Evolutionary conservation across 2,797 vertebrate genomes (phyloP), one percentile per base, ranked within the genome.

Genomic region (Microchirus variegatus): DNA sequence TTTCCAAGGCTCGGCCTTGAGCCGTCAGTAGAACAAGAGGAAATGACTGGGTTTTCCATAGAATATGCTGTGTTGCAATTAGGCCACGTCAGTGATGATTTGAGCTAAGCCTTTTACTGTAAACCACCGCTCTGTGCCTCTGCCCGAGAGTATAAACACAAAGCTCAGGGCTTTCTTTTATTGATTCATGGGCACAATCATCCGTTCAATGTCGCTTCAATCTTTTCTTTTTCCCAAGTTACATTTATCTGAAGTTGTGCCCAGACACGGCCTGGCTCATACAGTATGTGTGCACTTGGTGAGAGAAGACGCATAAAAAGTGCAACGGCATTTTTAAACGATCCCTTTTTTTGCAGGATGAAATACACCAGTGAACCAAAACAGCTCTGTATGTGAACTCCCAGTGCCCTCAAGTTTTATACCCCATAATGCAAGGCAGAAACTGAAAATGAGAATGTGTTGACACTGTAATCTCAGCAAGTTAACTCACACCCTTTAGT

Each of bases 31-130:
- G 81, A 73, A 80, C 53, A 61, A 75, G 55, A 89, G 85, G 75
- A 90, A 92, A 89, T 64, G 67, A 59, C 60, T 56, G 44, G 62
- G 53, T 81, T 90, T 88, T 88, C 84, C 84, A 85, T 59, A 72
- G 71, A 85, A 86, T 81, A 78, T 75, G 73, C 76, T 72, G 66
- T 47, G 48, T 75, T 64, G 82, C 77, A 89, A 87, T 90, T 83
- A 79, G 74, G 73, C 44, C 53, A 47, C 83, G 91, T 90, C 89
- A 81, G 75, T 87, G 90, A 82, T 83, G 73, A 90, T 92, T 83
- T 80, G 65, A 81, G 54, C 36, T 5, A 63, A 43, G 50, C 58
- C 37, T 71, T 75, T 80, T 73, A 70, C 85, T 83, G 80, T 75
- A 80, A 81, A 67, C 60, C 77, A 41, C 56, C 49, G 54, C 44